Conservation (phyloP, 2,113 vertebrate species). For the Strix uralensis region DNA sequence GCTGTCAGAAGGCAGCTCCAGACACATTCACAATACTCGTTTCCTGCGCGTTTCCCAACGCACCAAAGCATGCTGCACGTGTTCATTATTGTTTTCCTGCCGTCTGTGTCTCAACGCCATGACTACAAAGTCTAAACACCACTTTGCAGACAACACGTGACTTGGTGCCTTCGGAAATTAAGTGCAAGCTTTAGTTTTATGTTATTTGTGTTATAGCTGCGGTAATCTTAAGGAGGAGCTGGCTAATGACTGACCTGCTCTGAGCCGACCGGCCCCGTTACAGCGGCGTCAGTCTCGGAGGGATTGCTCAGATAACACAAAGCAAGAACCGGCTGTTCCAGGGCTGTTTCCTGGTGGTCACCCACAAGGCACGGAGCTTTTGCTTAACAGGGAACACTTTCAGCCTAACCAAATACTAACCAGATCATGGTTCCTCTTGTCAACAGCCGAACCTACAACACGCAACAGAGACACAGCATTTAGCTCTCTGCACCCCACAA, state of each 20-base stretch:
- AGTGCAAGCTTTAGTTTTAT: not conserved
- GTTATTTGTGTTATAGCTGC: not conserved
- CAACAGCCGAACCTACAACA: not conserved
- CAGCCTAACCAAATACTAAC: slow-evolving; percentile 39
- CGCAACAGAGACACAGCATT: not conserved
- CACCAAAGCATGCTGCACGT: accelerated
- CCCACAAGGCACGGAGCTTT: not conserved
- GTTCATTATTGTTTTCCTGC: not conserved
- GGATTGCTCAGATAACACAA: accelerated
- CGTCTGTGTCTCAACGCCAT: not conserved
- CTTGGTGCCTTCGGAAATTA: not conserved
- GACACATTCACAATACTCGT: accelerated
- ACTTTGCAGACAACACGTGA: accelerated
- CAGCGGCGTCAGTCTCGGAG: accelerated
- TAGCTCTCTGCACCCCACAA: not conserved
- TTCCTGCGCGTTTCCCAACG: accelerated
- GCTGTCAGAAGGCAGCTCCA: not conserved
- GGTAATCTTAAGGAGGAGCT: not conserved
- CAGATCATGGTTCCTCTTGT: not conserved
- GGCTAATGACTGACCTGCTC: not conserved
- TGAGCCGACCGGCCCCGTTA: accelerated
- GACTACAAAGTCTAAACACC: not conserved
- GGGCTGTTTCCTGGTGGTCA: not conserved
- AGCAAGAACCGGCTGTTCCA: not conserved
- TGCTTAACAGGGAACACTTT: not conserved